A percentile compares a stretch with the other conserved stretches of the same genome.
These are phyloP conservation scores for Tetragonula carbonaria DNA, from an alignment of 2,888 invertebrate species.

Conservation along the genomic window DNA sequence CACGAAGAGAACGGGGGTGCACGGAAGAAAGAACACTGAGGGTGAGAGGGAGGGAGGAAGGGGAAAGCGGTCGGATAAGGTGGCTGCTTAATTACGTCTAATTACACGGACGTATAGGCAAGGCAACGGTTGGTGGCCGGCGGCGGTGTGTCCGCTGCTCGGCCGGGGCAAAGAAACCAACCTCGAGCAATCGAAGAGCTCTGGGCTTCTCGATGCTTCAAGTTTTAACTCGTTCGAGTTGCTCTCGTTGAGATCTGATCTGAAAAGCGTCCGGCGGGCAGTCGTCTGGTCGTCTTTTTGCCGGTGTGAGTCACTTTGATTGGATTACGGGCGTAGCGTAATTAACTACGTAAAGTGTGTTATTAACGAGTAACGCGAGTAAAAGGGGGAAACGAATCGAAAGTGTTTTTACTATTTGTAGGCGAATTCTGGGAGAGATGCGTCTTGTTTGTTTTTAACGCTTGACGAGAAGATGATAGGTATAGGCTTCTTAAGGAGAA, in stretches of 20 bases:
- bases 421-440: neutral
- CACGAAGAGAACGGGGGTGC: neutral
- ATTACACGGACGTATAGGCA: conserved; percentile 71
- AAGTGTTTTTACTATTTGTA: neutral
- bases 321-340: too few species aligned
- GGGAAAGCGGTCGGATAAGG: conserved; percentile 73
- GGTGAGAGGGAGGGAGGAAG: neutral
- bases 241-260: neutral
- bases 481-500: too few species aligned
- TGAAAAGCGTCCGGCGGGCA: neutral
- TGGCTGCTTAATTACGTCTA: conserved; percentile 80
- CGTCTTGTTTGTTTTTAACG: neutral
- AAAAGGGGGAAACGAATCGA: too few species aligned
- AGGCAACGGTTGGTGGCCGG: conserved; percentile 37
- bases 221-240: neutral
- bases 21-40: neutral
- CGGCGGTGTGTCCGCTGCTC: conserved; percentile 25
- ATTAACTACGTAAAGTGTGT: too few species aligned
- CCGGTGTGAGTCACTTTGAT: too few species aligned
- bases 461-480: too few species aligned
- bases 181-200: conserved; percentile 37
- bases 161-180: conserved; percentile 37
- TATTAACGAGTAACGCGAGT: too few species aligned
- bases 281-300: too few species aligned
- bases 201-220: conserved; percentile 1